phyloP scores from a whole-genome alignment of 1,140 invertebrate genomes.

The Pinna nobilis region DNA sequence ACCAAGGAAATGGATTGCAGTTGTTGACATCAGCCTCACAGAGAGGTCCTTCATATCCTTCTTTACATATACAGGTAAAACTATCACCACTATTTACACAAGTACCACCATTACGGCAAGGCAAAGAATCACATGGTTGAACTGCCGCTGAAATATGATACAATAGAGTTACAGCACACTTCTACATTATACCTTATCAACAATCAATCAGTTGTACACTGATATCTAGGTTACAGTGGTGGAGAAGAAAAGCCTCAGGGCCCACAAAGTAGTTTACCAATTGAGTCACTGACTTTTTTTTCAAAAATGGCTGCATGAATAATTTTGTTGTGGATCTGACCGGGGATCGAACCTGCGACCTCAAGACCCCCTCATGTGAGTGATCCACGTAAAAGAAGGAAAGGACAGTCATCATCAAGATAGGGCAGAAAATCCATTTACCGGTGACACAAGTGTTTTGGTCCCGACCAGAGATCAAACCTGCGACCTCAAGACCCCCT shows the following conservation, averaged over 20 bases:
- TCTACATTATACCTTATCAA: neutral
- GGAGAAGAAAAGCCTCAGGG: neutral
- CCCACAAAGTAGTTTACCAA: constrained; percentile 15
- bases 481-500: too few species aligned
- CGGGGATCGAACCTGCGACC: too few species aligned
- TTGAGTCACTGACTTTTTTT: neutral
- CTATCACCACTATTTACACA: constrained; percentile 81
- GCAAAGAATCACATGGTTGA: constrained; percentile 62
- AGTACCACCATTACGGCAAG: constrained; percentile 94
- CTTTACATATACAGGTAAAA: constrained; percentile 83
- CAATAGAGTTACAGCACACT: neutral
- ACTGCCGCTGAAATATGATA: constrained; percentile 44
- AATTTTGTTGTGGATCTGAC: neutral
- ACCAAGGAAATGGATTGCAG: constrained; percentile 89
- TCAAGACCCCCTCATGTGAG: too few species aligned
- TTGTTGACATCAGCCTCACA: constrained; percentile 97
- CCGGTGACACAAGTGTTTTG: too few species aligned
- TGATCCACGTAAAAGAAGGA: too few species aligned
- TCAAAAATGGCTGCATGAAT: too few species aligned
- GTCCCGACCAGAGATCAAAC: too few species aligned
- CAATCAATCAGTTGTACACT: neutral
- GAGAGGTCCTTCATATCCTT: constrained; percentile 96
- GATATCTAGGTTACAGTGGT: neutral
- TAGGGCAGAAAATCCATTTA: too few species aligned
- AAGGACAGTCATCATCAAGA: too few species aligned